These are phyloP conservation scores for Callithrix jacchus DNA, from an alignment of 2,113 vertebrate species.

Conservation along the genomic window DNA sequence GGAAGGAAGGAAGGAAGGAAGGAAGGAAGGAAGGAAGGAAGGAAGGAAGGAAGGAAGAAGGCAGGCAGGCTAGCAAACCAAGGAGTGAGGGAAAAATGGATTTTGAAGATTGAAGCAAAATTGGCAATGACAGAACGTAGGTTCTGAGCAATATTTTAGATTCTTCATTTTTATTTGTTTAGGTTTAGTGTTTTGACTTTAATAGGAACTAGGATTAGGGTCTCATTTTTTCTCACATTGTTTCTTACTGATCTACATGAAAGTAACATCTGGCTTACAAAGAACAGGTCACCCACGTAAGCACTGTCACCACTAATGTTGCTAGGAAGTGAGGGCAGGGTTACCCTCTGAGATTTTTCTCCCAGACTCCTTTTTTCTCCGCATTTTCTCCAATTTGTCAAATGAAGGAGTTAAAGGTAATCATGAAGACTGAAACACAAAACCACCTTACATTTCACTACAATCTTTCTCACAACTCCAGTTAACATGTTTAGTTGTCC, in stretches of 20 bases:
- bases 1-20: rapidly evolving
- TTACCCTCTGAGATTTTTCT: not conserved
- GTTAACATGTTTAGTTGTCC: not conserved
- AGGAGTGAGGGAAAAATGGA: not conserved
- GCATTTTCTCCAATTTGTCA: not conserved
- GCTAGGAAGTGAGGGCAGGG: not conserved
- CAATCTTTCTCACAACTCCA: not conserved
- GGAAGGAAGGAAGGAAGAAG: rapidly evolving
- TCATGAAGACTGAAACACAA: not conserved
- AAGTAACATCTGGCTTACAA: not conserved
- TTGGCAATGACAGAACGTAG: not conserved
- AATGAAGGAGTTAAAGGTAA: not conserved
- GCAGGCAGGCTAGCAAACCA: not conserved
- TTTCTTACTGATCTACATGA: not conserved
- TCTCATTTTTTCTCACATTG: not conserved
- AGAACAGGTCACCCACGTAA: not conserved
- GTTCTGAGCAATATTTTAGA: not conserved
- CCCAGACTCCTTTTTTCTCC: not conserved
- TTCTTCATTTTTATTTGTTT: not conserved
- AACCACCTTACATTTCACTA: not conserved
- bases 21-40: rapidly evolving
- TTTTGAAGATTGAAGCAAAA: not conserved
- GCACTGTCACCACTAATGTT: not conserved
- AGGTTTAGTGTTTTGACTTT: not conserved
- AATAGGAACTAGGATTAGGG: not conserved